Conservation (phyloP, 2,888 invertebrate genomes). For the Agrochola lota region DNA sequence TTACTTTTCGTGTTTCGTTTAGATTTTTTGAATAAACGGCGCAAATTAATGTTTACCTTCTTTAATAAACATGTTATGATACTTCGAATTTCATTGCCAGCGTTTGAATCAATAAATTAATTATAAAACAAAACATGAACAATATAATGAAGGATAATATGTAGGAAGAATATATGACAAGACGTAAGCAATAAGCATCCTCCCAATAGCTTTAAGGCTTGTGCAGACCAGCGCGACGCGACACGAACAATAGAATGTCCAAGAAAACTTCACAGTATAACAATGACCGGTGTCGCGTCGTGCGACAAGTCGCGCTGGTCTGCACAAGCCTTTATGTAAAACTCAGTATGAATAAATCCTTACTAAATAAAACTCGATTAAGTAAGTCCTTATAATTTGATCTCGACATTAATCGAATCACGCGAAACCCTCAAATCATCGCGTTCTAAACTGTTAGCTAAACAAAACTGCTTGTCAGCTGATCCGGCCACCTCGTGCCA, state of each 20-base stretch:
- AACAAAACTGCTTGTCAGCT: constrained; percentile 73
- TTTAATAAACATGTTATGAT: too few species aligned
- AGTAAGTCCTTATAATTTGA: constrained; percentile 12
- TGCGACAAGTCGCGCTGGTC: too few species aligned
- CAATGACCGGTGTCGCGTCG: too few species aligned
- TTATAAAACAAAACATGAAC: not conserved
- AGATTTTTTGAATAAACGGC: not conserved
- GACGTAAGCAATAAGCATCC: not conserved
- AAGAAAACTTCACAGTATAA: too few species aligned
- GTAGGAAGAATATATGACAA: not conserved
- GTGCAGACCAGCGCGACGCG: too few species aligned
- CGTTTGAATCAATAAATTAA: not conserved
- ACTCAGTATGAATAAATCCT: not conserved
- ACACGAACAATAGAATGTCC: too few species aligned
- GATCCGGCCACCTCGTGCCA: constrained; percentile 55
- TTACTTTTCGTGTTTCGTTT: constrained; percentile 10
- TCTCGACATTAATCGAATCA: constrained; percentile 39
- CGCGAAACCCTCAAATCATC: constrained; percentile 41
- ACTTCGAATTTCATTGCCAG: not conserved
- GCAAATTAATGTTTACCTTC: not conserved
- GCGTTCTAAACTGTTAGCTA: constrained; percentile 58
- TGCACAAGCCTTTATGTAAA: too few species aligned
- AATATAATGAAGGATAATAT: not conserved
- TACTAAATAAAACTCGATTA: not conserved
- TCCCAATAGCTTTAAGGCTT: not conserved